These are phyloP conservation scores for Halcyon smyrnensis DNA, from an alignment of 2,797 vertebrate genomes.

Conservation along the genomic window DNA sequence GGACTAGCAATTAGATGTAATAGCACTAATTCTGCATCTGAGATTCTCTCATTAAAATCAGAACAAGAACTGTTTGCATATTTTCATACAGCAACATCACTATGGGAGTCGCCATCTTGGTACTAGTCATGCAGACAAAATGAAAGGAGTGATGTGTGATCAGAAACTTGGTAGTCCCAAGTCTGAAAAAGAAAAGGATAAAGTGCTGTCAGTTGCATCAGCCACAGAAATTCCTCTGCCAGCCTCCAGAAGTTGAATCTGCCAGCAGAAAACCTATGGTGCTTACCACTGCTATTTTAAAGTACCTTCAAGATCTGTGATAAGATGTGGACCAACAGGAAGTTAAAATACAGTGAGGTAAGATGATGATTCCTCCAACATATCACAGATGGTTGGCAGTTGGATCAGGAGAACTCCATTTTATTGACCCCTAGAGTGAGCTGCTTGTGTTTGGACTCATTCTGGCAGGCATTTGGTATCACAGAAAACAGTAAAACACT, in stretches of 20 bases:
- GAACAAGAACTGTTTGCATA: background rate
- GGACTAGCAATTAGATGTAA: background rate
- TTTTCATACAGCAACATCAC: background rate
- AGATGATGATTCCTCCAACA: background rate
- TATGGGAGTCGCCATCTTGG: background rate
- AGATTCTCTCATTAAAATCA: background rate
- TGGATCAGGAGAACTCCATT: background rate
- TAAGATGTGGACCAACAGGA: background rate
- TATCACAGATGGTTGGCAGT: background rate
- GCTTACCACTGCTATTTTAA: background rate
- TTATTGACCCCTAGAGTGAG: background rate
- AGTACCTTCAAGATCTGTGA: background rate
- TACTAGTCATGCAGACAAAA: background rate
- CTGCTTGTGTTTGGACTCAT: background rate
- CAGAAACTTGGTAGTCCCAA: background rate
- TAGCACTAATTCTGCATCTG: background rate
- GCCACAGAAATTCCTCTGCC: background rate
- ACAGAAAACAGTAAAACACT: background rate
- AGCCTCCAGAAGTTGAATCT: background rate
- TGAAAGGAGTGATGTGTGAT: background rate
- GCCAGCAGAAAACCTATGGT: background rate
- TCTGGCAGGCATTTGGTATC: background rate
- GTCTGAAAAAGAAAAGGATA: background rate
- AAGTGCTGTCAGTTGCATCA: background rate
- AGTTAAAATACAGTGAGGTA: fast-evolving